These are phyloP conservation scores for Athalia rosae DNA, from an alignment of 2,888 invertebrate genomes.

Conservation along the genomic window DNA sequence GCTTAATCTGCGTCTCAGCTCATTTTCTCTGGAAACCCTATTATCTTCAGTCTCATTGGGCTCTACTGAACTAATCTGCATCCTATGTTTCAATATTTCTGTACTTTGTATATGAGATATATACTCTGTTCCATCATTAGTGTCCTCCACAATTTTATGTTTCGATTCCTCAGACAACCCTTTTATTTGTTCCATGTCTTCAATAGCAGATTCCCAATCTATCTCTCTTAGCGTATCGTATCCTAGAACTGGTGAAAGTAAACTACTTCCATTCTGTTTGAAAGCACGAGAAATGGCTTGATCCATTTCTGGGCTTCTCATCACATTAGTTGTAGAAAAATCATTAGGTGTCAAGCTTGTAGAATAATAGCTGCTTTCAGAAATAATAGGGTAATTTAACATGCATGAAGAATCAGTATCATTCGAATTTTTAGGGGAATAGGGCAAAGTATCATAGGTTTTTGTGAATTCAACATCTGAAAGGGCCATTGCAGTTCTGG, in stretches of 20 bases:
- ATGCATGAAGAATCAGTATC: background rate
- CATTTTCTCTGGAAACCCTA: constrained; percentile 48
- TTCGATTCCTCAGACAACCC: background rate
- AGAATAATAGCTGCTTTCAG: background rate
- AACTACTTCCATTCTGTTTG: constrained; percentile 22
- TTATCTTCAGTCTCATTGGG: constrained; percentile 39
- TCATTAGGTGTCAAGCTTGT: constrained; percentile 5
- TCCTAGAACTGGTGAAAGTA: constrained; percentile 3
- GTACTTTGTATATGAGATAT: constrained; percentile 1
- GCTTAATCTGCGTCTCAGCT: constrained; percentile 52
- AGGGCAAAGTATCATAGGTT: background rate
- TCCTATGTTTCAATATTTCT: constrained; percentile 19
- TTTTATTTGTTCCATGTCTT: constrained; percentile 18
- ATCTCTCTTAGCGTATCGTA: background rate
- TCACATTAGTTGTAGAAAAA: background rate
- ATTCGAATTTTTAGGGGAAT: background rate
- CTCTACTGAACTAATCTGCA: constrained; percentile 5
- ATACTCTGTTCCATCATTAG: constrained; percentile 6
- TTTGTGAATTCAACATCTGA: background rate
- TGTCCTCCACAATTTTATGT: background rate
- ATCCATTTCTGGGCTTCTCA: background rate
- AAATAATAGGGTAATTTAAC: background rate
- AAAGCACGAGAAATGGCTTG: background rate
- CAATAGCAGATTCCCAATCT: constrained; percentile 8
- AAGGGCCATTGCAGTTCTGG: background rate